These are phyloP conservation scores for Oligia fasciuncula DNA, from an alignment of 2,888 invertebrate species.

Conservation along the genomic window DNA sequence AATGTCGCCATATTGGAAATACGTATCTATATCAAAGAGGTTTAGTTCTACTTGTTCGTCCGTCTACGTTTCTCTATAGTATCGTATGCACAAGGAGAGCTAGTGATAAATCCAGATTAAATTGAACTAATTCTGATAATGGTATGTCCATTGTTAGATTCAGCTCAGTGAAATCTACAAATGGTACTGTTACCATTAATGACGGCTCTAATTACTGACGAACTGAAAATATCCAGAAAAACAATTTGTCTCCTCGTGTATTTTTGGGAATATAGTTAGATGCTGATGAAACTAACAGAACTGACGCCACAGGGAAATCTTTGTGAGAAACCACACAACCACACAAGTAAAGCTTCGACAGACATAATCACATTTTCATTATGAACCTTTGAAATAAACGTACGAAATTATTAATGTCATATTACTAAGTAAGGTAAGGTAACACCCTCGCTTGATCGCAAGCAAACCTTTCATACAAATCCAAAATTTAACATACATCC, in stretches of 20 bases:
- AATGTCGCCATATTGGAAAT: not conserved
- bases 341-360: not conserved
- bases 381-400: not conserved
- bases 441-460: not conserved
- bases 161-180: not conserved
- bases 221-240: too few relatives aligned
- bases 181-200: not conserved
- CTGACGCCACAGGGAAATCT: not conserved
- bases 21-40: not conserved
- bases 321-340: not conserved
- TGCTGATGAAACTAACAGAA: not conserved
- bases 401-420: not conserved
- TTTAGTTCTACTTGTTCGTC: not conserved
- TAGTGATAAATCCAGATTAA: constrained; percentile 5
- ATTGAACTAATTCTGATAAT: not conserved
- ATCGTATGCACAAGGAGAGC: not conserved
- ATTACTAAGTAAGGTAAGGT: not conserved
- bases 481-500: constrained; percentile 22
- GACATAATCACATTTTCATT: not conserved
- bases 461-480: constrained; percentile 35
- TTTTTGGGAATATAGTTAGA: not conserved
- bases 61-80: not conserved
- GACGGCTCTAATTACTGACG: too few relatives aligned
- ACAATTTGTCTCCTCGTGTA: too few relatives aligned
- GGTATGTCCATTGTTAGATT: not conserved